Conservation (phyloP, 1,140 invertebrate species). For the Zophobas atratus region DNA sequence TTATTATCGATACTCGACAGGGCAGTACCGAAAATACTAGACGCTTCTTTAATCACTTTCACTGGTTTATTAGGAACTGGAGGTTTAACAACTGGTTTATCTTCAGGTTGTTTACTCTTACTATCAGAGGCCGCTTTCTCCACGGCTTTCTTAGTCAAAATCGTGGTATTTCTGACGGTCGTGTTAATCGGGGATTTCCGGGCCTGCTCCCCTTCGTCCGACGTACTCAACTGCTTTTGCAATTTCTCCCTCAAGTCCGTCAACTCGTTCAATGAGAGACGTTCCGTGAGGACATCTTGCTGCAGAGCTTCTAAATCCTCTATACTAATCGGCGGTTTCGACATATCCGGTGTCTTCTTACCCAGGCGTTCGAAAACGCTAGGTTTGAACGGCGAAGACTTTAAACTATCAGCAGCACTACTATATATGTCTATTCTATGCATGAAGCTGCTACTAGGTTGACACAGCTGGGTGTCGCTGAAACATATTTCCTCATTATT, state of each 20-base stretch:
- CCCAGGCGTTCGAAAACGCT: constrained; percentile 30
- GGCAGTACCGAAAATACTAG: constrained; percentile 58
- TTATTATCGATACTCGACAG: constrained; percentile 61
- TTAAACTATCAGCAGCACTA: constrained; percentile 55
- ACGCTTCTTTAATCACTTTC: constrained; percentile 57
- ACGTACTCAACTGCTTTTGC: constrained; percentile 49
- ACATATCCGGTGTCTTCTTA: constrained; percentile 55
- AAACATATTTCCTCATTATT: background rate
- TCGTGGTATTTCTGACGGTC: constrained; percentile 49
- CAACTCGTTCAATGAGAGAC: constrained; percentile 54
- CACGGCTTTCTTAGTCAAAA: constrained; percentile 39
- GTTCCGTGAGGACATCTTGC: constrained; percentile 45
- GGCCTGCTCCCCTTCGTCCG: background rate
- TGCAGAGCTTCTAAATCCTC: constrained; percentile 60
- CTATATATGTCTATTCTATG: constrained; percentile 60
- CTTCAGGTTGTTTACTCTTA: constrained; percentile 13
- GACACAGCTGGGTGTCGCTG: constrained; percentile 4
- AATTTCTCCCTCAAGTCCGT: constrained; percentile 53
- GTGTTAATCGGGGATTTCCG: constrained; percentile 47
- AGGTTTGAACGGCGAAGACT: constrained; percentile 2
- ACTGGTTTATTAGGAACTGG: constrained; percentile 30
- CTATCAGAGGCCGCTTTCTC: background rate
- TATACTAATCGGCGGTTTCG: constrained; percentile 60
- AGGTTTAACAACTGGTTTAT: constrained; percentile 12
- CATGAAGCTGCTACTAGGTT: constrained; percentile 21